Percentiles rank a stretch among this genome's conserved stretches.
Conservation (phyloP, 2,113 vertebrate genomes). For the Carassius gibelio region DNA sequence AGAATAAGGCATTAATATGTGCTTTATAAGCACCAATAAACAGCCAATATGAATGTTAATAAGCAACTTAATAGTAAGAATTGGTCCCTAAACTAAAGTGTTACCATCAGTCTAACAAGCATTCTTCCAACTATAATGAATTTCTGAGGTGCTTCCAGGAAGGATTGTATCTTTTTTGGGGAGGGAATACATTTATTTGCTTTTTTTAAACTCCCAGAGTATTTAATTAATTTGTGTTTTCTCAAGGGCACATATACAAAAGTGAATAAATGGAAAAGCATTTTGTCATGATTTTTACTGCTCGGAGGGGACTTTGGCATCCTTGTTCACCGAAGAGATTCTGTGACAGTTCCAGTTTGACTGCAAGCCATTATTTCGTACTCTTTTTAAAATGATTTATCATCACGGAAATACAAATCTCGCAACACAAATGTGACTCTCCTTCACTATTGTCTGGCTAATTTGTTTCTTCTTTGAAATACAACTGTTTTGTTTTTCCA, state of each 20-base stretch:
- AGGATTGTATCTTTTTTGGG: not conserved
- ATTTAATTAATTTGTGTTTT: conserved; percentile 41
- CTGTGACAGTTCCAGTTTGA: conserved; percentile 33
- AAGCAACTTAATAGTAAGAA: not conserved
- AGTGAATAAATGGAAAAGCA: conserved; percentile 18
- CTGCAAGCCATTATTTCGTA: not conserved
- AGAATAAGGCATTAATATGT: not conserved
- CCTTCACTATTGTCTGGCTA: not conserved
- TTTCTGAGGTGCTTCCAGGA: not conserved
- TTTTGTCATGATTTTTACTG: conserved; percentile 38
- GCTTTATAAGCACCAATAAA: not conserved
- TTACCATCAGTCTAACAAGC: not conserved
- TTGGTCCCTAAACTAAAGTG: too few species aligned
- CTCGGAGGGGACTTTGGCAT: conserved; percentile 21
- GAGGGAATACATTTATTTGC: conserved; percentile 18
- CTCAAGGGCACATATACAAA: conserved; percentile 38
- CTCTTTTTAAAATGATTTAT: not conserved
- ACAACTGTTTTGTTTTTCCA: not conserved
- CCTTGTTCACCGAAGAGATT: not conserved
- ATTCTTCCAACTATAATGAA: not conserved
- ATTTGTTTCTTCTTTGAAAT: conserved; percentile 24
- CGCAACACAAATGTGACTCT: not conserved
- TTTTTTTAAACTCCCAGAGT: not conserved
- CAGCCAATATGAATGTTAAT: not conserved
- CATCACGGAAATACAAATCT: conserved; percentile 25